Conservation (phyloP, 2,888 invertebrate genomes). For the Entomobrya proxima region DNA sequence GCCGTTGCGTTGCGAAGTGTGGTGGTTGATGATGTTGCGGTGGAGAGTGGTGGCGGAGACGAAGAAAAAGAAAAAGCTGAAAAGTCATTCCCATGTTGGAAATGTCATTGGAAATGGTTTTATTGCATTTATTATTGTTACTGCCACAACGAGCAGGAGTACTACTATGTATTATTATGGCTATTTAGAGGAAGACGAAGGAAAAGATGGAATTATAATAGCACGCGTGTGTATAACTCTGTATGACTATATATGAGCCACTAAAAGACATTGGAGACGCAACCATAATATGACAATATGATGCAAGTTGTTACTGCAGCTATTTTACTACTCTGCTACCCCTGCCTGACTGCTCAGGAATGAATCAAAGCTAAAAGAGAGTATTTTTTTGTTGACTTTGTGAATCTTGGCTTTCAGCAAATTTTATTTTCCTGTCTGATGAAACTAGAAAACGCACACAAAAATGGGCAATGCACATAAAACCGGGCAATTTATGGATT, state of each 20-base stretch:
- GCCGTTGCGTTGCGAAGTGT: too few relatives aligned
- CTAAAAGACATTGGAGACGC: not conserved
- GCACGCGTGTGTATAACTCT: not conserved
- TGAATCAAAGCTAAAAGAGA: not conserved
- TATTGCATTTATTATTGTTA: constrained; percentile 58
- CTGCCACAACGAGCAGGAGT: constrained; percentile 15
- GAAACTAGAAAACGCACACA: not conserved
- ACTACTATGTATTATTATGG: constrained; percentile 25
- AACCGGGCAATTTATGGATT: not conserved
- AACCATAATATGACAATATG: not conserved
- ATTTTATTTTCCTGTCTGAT: not conserved
- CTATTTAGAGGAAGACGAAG: constrained; percentile 10
- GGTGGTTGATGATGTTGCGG: not conserved
- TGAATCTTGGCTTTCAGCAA: not conserved
- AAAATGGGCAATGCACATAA: not conserved
- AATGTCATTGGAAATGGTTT: constrained; percentile 44
- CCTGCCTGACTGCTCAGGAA: too few relatives aligned
- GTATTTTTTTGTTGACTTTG: not conserved
- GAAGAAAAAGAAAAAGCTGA: constrained; percentile 29
- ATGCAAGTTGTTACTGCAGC: not conserved
- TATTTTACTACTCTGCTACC: not conserved
- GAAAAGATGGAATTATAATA: not conserved
- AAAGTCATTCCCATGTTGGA: constrained; percentile 32
- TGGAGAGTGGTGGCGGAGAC: not conserved
- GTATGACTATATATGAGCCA: not conserved